Base-by-base conservation (phyloP, 1,140 invertebrate species). In the Cotesia typhae region DNA sequence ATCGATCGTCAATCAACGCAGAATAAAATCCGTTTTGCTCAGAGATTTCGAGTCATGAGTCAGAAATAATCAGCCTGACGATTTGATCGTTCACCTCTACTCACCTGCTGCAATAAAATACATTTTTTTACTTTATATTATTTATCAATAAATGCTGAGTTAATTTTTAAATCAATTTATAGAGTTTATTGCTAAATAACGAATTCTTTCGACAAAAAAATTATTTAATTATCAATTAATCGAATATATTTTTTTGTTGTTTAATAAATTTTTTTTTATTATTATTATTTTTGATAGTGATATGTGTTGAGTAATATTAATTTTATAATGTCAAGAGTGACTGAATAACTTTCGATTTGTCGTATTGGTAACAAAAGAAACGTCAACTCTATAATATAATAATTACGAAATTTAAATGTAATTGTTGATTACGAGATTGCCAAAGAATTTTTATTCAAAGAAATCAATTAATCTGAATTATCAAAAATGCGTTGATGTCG, bases 401-500 rank as follows among this genome's bases (percentile, higher is more conserved):
- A 59, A 59, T 59, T 59, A 59, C 57, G 57, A 59, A 59, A 59
- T 28, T 20, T 20, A 59, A 59, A 20, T 59, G 57, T 10, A 17
- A 17, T 20, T 17, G 9, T 17, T 28, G 57, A 9, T 59, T 59
- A 59, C 57, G 57, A 59, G 57, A 7, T 20, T 59, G 20, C 57
- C 14, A 20, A 59, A n/a, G 20, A 59, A 20, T 20, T 59, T 59
- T 59, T 59, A 59, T 59, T 20, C 14, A 59, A 20, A 59, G 57
- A 59, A 59, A 59, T 59, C 57, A 59, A 59, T 59, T 59, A 59
- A 59, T 59, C 57, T 59, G 17, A 59, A 20, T 59, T 59, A 59
- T 59, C 57, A 17, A 59, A 59, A 59, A 59, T 28, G 57, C 28
- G 57, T 47, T 47, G 41, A 47, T 47, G 41, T 47, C 41, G 41